phyloP scores from a whole-genome alignment of 30 jellyfish, hydroid and myxozoan species.

The Hydractinia symbiolongicarpus region DNA sequence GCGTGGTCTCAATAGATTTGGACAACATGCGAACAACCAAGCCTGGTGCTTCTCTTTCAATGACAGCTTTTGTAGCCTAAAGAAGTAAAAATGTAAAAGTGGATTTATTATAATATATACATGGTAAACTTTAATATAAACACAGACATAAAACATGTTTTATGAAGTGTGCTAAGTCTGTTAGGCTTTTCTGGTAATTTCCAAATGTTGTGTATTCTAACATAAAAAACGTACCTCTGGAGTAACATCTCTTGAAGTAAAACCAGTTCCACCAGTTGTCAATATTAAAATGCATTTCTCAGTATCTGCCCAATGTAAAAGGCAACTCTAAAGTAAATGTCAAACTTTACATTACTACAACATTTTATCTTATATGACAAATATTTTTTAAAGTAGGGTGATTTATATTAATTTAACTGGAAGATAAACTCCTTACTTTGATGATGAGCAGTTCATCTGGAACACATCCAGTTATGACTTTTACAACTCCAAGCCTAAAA shows the following conservation, averaged over 20 bases:
- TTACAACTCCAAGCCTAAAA: constrained; percentile 32
- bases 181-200: not conserved
- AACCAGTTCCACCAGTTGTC: constrained; percentile 99
- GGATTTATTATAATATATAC: not conserved
- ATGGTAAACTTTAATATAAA: not conserved
- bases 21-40: constrained; percentile 69
- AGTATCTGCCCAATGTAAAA: constrained; percentile 66
- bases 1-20: constrained; percentile 70
- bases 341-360: not conserved
- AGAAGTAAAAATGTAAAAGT: not conserved
- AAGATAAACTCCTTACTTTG: constrained; percentile 20
- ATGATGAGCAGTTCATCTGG: constrained; percentile 70
- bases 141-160: not conserved
- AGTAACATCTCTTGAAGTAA: constrained; percentile 95
- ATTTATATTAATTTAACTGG: no score
- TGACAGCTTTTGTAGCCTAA: constrained; percentile 91
- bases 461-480: constrained; percentile 44
- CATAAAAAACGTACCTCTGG: constrained; percentile 69
- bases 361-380: not conserved
- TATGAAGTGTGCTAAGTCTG: not conserved
- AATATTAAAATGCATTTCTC: constrained; percentile 64
- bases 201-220: no score
- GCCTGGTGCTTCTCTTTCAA: constrained; percentile 80
- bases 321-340: constrained; percentile 30
- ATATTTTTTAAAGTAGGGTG: not conserved